These are phyloP conservation scores for Syrphus vitripennis DNA, from an alignment of 2,888 invertebrate genomes.

Conservation along the genomic window DNA sequence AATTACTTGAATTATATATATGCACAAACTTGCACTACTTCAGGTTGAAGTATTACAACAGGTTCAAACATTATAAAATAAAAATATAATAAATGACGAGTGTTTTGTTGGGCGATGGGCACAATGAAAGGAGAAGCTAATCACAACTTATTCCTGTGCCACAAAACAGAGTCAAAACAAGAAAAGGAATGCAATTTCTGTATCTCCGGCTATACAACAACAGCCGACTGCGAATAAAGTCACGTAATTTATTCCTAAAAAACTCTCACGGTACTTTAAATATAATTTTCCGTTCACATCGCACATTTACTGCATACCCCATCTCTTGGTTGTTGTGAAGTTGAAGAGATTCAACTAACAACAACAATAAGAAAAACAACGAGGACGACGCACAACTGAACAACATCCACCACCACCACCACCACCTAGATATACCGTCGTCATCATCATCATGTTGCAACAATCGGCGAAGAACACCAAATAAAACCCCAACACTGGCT, in stretches of 20 bases:
- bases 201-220: slow-evolving; percentile 35
- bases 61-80: neutral
- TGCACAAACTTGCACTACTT: neutral
- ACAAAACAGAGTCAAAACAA: slow-evolving; percentile 19
- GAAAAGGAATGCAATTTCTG: slow-evolving; percentile 66
- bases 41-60: neutral
- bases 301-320: slow-evolving; percentile 79
- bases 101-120: neutral
- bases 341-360: slow-evolving; percentile 38
- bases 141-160: slow-evolving; percentile 42
- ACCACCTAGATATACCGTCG: slow-evolving; percentile 1
- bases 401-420: neutral
- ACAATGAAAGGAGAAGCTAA: slow-evolving; percentile 53
- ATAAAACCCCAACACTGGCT: slow-evolving; percentile 57
- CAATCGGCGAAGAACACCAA: slow-evolving; percentile 46
- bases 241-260: slow-evolving; percentile 72
- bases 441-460: slow-evolving; percentile 7
- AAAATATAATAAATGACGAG: slow-evolving; percentile 22
- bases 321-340: slow-evolving; percentile 72
- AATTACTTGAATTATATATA: neutral
- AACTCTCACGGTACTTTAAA: slow-evolving; percentile 72
- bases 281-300: slow-evolving; percentile 76
- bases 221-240: slow-evolving; percentile 67
- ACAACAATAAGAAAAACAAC: neutral
- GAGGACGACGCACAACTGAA: slow-evolving; percentile 52